Conservation (phyloP, 2,113 vertebrate genomes). For the Rhynchomys soricoides region DNA sequence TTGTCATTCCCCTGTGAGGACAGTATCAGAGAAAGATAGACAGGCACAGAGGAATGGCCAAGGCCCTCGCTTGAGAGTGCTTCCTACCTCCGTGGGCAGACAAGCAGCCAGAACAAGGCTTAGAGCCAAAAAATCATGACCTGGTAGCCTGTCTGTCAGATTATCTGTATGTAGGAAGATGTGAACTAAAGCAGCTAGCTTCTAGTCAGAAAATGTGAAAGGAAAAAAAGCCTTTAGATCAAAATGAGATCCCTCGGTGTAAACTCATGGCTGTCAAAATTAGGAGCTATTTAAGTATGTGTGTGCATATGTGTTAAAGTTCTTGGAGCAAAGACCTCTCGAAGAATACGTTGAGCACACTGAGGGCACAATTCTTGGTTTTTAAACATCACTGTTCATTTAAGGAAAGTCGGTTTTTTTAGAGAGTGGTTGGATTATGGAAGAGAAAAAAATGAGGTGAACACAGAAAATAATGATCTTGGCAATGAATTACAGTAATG, state of each 20-base stretch:
- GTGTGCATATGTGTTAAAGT: neutral
- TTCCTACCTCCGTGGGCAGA: neutral
- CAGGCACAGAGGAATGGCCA: neutral
- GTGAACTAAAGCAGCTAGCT: neutral
- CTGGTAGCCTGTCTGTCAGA: neutral
- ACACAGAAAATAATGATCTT: neutral
- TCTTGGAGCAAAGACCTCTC: neutral
- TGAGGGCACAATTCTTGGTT: neutral
- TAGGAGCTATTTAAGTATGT: neutral
- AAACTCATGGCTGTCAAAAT: constrained; percentile 17
- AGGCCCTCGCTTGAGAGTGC: neutral
- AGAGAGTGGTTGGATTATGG: neutral
- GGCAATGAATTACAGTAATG: constrained; percentile 4
- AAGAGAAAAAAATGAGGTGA: constrained; percentile 17
- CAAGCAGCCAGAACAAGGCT: neutral
- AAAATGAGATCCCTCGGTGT: neutral
- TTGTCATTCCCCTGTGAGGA: neutral
- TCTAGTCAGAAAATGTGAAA: constrained; percentile 24
- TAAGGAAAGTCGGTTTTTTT: constrained; percentile 12
- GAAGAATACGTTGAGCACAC: neutral
- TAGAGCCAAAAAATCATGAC: neutral
- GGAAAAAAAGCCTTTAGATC: constrained; percentile 3
- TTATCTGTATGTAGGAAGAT: neutral
- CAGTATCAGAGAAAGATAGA: neutral
- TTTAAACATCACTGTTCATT: constrained; percentile 12